phyloP scores from a whole-genome alignment of 2,888 invertebrate genomes.

The Melanargia galathea region DNA sequence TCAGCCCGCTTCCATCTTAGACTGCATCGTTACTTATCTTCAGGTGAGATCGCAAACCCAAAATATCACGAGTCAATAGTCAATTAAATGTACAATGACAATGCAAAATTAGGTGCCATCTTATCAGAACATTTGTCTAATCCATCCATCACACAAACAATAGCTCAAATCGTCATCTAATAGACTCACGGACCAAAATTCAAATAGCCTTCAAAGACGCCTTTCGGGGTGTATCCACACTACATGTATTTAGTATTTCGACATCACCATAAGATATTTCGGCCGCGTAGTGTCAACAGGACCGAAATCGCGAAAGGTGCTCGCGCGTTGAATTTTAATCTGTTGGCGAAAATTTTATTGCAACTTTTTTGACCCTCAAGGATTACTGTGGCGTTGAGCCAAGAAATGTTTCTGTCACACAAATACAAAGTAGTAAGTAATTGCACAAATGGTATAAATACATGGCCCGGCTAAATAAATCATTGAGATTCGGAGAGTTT shows the following conservation, averaged over 20 bases:
- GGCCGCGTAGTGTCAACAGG: constrained; percentile 10
- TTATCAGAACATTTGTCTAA: background rate
- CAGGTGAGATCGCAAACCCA: no score
- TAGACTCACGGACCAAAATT: background rate
- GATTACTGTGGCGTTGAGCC: constrained; percentile 1
- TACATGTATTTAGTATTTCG: constrained; percentile 3
- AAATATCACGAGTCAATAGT: background rate
- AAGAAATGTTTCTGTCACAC: background rate
- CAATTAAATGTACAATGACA: background rate
- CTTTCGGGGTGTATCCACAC: background rate
- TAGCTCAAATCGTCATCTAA: constrained; percentile 11
- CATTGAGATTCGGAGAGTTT: no score
- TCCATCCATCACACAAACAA: background rate
- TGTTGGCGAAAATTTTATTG: constrained; percentile 4
- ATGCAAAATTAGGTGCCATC: background rate
- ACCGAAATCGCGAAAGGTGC: constrained; percentile 17
- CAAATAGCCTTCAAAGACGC: background rate
- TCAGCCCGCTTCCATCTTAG: no score
- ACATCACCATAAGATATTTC: constrained; percentile 10
- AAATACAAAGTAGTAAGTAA: background rate
- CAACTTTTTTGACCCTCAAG: constrained; percentile 13
- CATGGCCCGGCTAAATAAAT: no score
- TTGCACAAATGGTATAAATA: no score
- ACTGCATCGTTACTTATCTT: no score
- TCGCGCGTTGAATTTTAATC: constrained; percentile 8